Conservation (phyloP, 2,888 invertebrate genomes). For the Pseudococcus longispinus region DNA sequence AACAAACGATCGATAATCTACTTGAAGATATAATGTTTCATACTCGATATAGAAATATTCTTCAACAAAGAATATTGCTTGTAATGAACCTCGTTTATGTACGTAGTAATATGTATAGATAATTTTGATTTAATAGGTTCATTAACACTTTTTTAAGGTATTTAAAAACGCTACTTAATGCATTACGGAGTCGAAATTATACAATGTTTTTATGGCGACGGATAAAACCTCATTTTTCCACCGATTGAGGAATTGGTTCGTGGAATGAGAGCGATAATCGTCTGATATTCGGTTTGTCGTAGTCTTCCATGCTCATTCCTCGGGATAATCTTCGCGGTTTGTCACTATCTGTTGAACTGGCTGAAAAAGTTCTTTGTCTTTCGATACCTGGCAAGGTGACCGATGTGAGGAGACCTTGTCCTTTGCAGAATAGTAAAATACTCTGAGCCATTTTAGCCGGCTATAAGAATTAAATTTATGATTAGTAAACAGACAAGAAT, state of each 20-base stretch:
- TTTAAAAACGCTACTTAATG: conserved; percentile 12
- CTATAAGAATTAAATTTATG: conserved; percentile 65
- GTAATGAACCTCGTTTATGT: neutral
- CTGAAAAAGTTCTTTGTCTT: conserved; percentile 71
- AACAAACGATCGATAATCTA: neutral
- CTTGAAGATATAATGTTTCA: neutral
- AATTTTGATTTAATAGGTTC: conserved; percentile 39
- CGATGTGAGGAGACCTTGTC: conserved; percentile 82
- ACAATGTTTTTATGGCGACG: neutral
- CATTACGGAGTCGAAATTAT: neutral
- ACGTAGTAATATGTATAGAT: neutral
- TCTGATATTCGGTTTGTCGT: conserved; percentile 80
- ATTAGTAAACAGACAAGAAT: neutral
- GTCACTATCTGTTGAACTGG: conserved; percentile 66
- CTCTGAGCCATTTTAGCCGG: conserved; percentile 87
- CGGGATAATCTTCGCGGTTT: conserved; percentile 65
- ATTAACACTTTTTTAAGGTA: neutral
- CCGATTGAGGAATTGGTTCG: conserved; percentile 58
- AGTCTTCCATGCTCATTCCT: conserved; percentile 82
- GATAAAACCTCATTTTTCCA: conserved; percentile 51
- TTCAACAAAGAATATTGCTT: conserved; percentile 26
- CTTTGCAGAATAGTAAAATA: conserved; percentile 86
- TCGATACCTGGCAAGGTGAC: conserved; percentile 82
- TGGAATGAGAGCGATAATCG: conserved; percentile 71
- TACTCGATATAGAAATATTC: neutral